Conservation (phyloP, 1,140 invertebrate genomes). For the Eurosta solidaginis region DNA sequence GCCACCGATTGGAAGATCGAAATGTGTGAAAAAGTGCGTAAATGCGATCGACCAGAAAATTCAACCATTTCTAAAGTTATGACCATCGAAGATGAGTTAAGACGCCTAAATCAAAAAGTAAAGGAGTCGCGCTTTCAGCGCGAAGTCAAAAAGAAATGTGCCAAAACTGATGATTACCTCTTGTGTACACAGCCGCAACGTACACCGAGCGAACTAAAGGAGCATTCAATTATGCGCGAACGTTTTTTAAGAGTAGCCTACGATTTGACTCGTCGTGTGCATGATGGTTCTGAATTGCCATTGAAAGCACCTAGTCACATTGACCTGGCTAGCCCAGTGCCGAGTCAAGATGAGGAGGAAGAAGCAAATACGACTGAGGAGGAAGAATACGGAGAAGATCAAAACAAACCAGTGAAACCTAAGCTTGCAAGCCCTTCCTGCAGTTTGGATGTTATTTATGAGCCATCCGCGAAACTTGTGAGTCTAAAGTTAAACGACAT, state of each 20-base stretch:
- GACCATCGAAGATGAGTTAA: conserved; percentile 53
- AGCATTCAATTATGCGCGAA: conserved; percentile 48
- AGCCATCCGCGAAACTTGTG: conserved; percentile 50
- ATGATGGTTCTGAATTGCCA: conserved; percentile 39
- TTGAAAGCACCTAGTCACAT: conserved; percentile 42
- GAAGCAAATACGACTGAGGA: neutral
- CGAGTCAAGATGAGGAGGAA: conserved; percentile 39
- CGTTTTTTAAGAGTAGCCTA: conserved; percentile 37
- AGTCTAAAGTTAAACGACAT: conserved; percentile 32
- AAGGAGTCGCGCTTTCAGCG: conserved; percentile 46
- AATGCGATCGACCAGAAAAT: conserved; percentile 43
- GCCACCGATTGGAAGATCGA: conserved; percentile 46
- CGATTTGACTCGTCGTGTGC: conserved; percentile 41
- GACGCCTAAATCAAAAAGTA: conserved; percentile 46
- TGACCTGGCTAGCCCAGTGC: conserved; percentile 45
- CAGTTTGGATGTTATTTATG: conserved; percentile 48
- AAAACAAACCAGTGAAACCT: conserved; percentile 45
- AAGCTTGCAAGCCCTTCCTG: conserved; percentile 46
- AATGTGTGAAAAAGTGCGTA: conserved; percentile 42
- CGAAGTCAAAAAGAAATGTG: conserved; percentile 42
- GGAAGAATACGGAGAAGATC: conserved; percentile 36
- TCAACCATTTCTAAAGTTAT: conserved; percentile 48
- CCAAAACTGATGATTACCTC: conserved; percentile 43
- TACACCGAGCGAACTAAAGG: conserved; percentile 41
- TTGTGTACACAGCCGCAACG: conserved; percentile 50